These are phyloP conservation scores for Campylorhamphus procurvoides DNA, from an alignment of 2,113 vertebrate genomes.

Conservation along the genomic window DNA sequence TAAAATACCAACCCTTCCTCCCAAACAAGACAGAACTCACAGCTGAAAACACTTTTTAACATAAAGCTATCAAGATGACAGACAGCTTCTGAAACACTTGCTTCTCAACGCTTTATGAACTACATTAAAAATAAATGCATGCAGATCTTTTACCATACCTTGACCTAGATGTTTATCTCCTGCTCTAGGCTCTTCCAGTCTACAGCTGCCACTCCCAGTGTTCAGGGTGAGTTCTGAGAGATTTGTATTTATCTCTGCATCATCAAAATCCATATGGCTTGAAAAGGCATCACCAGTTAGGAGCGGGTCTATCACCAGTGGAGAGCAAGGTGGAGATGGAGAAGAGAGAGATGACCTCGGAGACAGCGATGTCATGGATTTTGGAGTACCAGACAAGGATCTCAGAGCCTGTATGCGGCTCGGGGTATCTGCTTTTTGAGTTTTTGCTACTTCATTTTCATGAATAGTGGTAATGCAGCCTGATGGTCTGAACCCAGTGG, in stretches of 20 bases:
- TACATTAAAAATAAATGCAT: conserved; percentile 7
- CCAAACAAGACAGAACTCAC: not conserved
- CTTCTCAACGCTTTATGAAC: not conserved
- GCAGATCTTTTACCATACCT: conserved; percentile 63
- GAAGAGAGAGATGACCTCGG: conserved; percentile 95
- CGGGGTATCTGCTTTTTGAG: conserved; percentile 62
- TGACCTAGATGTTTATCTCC: conserved; percentile 72
- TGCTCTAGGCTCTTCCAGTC: conserved; percentile 64
- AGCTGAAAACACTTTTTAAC: not conserved
- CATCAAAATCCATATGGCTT: conserved; percentile 79
- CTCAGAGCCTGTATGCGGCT: conserved; percentile 81
- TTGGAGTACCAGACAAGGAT: conserved; percentile 87
- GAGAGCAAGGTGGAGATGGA: conserved; percentile 93
- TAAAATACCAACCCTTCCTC: not conserved
- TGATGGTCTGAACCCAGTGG: conserved; percentile 84
- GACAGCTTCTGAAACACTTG: not conserved
- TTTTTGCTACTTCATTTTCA: conserved; percentile 87
- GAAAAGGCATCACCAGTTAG: conserved; percentile 84
- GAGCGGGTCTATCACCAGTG: conserved; percentile 84
- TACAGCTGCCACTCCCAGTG: conserved; percentile 67
- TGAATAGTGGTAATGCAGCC: conserved; percentile 96
- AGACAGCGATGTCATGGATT: conserved; percentile 90
- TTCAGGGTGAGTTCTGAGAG: conserved; percentile 80
- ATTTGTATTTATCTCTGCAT: conserved; percentile 75
- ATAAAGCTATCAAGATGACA: not conserved